Conservation (phyloP, 2,888 invertebrate genomes). For the Noctua janthina region DNA sequence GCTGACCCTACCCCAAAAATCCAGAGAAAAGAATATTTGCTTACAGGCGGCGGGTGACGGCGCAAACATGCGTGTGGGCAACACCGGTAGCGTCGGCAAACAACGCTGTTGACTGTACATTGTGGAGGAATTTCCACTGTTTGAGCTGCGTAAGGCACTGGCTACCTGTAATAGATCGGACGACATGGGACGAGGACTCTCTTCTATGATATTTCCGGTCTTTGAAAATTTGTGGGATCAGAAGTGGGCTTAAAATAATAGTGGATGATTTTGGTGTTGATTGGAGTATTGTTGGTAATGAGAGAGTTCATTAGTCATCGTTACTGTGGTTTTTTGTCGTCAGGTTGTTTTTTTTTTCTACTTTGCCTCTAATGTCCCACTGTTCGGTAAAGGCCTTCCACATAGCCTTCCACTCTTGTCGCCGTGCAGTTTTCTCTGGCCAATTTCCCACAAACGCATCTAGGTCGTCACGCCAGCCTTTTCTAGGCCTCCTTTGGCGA, state of each 20-base stretch:
- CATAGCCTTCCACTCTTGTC: no score
- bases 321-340: background rate
- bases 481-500: no score
- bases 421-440: no score
- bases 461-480: no score
- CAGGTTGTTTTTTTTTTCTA: background rate
- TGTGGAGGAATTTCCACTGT: conserved; percentile 83
- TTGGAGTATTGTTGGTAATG: background rate
- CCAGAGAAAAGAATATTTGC: conserved; percentile 84
- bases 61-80: conserved; percentile 87
- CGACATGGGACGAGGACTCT: conserved; percentile 48
- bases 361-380: no score
- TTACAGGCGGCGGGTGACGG: conserved; percentile 75
- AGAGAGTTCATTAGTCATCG: conserved; percentile 1
- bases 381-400: no score
- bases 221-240: conserved; percentile 13
- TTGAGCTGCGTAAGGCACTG: conserved; percentile 75
- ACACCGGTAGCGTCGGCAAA: conserved; percentile 89
- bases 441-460: no score
- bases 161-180: conserved; percentile 77
- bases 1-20: conserved; percentile 83
- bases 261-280: background rate
- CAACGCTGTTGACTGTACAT: conserved; percentile 84
- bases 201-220: conserved; percentile 63
- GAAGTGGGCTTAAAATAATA: conserved; percentile 37